Evolutionary conservation across 1,140 invertebrate genomes (phyloP).

Genomic region (Drosophila seguyi): DNA sequence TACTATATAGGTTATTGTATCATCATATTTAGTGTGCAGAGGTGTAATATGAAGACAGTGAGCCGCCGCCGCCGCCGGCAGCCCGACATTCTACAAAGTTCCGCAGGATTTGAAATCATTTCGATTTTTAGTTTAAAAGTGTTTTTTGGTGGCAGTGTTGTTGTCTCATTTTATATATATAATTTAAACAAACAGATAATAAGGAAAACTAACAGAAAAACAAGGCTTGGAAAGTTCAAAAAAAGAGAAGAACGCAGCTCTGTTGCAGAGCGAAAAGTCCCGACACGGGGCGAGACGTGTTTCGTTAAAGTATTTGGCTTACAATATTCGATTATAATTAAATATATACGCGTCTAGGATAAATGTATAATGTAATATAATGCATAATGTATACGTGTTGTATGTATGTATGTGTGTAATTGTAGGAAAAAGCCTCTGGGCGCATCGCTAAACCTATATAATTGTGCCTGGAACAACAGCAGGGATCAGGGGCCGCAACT

Average conservation of each 20-base stretch:
- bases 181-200: neutral
- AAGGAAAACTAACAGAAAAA: slow-evolving; percentile 12
- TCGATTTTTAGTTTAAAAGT: slow-evolving; percentile 11
- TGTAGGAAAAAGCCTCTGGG: slow-evolving; percentile 80
- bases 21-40: slow-evolving; percentile 29
- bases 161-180: slow-evolving; percentile 2
- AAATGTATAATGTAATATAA: slow-evolving; percentile 70
- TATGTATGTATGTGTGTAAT: slow-evolving; percentile 61
- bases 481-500: no score
- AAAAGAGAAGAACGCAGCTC: slow-evolving; percentile 23
- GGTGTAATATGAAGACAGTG: slow-evolving; percentile 7
- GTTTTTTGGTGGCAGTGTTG: slow-evolving; percentile 54
- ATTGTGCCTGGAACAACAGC: slow-evolving; percentile 73
- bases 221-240: slow-evolving; percentile 5
- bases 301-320: slow-evolving; percentile 77
- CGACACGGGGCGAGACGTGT: slow-evolving; percentile 38
- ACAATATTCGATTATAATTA: slow-evolving; percentile 80
- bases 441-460: slow-evolving; percentile 76
- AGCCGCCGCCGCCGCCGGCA: slow-evolving; percentile 11
- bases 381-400: slow-evolving; percentile 74
- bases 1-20: slow-evolving; percentile 52
- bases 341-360: slow-evolving; percentile 71
- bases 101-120: slow-evolving; percentile 24
- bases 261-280: slow-evolving; percentile 37
- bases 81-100: slow-evolving; percentile 70